Conservation (phyloP, 2,113 vertebrate species). For the Tachysurus fulvidraco region DNA sequence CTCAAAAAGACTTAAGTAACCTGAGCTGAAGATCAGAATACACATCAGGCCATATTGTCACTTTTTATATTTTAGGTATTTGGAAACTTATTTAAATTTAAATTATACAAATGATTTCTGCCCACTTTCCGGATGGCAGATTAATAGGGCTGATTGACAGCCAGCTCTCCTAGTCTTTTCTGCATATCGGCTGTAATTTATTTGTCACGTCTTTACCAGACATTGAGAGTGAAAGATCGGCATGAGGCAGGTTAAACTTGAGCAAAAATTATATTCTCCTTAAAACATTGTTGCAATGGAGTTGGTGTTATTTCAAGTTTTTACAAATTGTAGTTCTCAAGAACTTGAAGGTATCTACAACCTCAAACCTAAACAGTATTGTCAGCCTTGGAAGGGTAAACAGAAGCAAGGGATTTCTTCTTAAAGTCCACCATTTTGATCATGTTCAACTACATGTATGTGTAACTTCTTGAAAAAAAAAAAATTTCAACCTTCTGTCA, state of each 20-base stretch:
- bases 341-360: not conserved
- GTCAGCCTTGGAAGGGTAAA: not conserved
- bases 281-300: not conserved
- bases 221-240: not conserved
- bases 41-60: not conserved
- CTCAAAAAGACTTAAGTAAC: constrained; percentile 15
- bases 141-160: not conserved
- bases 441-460: not conserved
- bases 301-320: not conserved
- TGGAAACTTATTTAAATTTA: no score
- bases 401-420: not conserved
- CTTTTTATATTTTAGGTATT: not conserved
- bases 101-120: not conserved
- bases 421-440: not conserved
- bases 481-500: no score
- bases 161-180: not conserved
- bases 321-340: not conserved
- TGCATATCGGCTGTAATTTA: not conserved
- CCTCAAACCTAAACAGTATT: not conserved
- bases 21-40: constrained; percentile 3
- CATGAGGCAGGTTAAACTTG: not conserved
- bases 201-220: not conserved
- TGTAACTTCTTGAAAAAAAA: no score
- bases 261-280: not conserved
- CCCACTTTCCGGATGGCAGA: not conserved